Conservation (phyloP, 2,113 vertebrate genomes). For the Elanus axillaris region DNA sequence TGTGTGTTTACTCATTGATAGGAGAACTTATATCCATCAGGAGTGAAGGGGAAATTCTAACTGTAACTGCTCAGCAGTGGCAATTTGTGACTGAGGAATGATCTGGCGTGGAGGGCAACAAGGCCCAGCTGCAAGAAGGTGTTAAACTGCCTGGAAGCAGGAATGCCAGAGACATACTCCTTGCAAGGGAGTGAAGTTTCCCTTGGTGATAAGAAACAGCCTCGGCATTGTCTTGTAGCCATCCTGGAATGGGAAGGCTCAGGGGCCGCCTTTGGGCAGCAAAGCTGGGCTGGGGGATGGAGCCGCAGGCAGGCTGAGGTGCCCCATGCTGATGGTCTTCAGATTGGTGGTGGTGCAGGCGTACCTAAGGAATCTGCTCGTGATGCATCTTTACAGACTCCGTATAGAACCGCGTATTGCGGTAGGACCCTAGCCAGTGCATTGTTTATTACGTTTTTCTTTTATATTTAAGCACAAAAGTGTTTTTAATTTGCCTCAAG, state of each 20-base stretch:
- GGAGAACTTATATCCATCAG: not conserved
- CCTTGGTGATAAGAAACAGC: not conserved
- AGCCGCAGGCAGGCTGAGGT: not conserved
- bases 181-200: not conserved
- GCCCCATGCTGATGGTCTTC: accelerated
- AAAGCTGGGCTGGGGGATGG: not conserved
- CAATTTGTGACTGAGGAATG: not conserved
- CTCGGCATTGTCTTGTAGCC: not conserved
- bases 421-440: not conserved
- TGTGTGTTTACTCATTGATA: not conserved
- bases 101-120: not conserved
- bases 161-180: not conserved
- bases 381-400: not conserved
- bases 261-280: not conserved
- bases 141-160: not conserved
- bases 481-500: not conserved
- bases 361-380: not conserved
- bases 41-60: not conserved
- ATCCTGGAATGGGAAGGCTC: not conserved
- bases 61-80: not conserved
- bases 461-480: not conserved
- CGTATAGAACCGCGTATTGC: not conserved
- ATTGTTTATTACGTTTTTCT: not conserved
- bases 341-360: not conserved
- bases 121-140: not conserved